Base-by-base conservation (phyloP, 2,797 vertebrate species). In the Mus caroli region DNA sequence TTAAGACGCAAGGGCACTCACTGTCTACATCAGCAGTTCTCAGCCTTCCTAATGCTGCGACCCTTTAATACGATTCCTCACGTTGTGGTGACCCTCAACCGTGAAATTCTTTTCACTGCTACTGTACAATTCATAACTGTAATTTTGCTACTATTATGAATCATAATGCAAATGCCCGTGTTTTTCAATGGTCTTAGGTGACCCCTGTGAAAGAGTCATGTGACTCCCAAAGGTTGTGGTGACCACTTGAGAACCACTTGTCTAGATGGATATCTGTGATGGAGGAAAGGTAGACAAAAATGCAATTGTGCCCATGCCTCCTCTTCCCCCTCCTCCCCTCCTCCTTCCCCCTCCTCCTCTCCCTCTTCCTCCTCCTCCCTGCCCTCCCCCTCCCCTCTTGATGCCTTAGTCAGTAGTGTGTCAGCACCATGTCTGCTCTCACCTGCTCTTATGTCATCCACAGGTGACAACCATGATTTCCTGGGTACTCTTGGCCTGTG, bases 401-500 rank as follows among this genome's bases (percentile, higher is more conserved):
- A 11, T 20, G 56, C 62, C 80, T 60, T 85, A 40, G 22, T n/a
- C 52, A 17, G 31, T 8, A 1, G 54, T 26, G 20, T 52, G n/a
- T 86, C 37, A 37, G 50, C 34, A 34, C 79, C 28, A 0, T 7
- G 56, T 37, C 28, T 8, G 24, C n/a, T n/a, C 90, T 89, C 73
- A 50, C 37, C 86, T 82, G 28, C 0, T 80, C 88, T 85, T 78
- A 92, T 83, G 0, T 96, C 80, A 97, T 77, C 77, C 94, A 4
- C 97, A 99, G 99, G 97, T 98, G 54, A 26, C 96, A 77, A 90
- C 96, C 98, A 99, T 99, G 99, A 98, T 99, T 97, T 99, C 98
- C 22, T 97, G 99, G 12, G 98, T 98, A 75, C 96, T 99, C 96
- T 97, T 99, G 78, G 96, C 98, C 97, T 99, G 98, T 96, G 98